Conservation (phyloP, 2,888 invertebrate species). For the Halocaridina rubra region DNA sequence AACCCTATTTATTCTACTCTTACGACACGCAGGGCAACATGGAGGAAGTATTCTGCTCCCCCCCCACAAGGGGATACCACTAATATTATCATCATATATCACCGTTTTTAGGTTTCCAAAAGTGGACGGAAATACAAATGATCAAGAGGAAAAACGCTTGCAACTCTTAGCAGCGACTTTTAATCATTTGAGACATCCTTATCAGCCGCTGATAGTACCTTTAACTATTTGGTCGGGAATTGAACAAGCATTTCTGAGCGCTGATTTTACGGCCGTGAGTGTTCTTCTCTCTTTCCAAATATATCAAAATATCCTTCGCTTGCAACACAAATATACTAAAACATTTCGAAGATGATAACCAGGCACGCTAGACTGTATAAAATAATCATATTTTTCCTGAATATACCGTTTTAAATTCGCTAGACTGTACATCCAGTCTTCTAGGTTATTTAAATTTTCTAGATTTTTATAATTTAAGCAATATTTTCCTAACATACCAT, state of each 20-base stretch:
- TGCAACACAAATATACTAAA: too few species aligned
- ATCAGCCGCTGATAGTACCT: conserved; percentile 92
- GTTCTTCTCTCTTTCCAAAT: too few species aligned
- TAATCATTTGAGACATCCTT: conserved; percentile 88
- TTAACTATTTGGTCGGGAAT: conserved; percentile 96
- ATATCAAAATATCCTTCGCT: too few species aligned
- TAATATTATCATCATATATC: background rate
- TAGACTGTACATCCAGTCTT: too few species aligned
- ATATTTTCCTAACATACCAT: too few species aligned
- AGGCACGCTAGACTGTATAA: background rate
- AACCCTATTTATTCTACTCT: too few species aligned
- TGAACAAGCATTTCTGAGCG: conserved; percentile 96
- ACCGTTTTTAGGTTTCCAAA: background rate
- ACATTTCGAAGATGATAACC: too few species aligned
- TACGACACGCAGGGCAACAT: too few species aligned
- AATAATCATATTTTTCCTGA: background rate
- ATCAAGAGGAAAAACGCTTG: conserved; percentile 73
- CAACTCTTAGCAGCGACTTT: conserved; percentile 88
- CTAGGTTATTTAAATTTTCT: too few species aligned
- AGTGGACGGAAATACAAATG: background rate
- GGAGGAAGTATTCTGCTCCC: too few species aligned
- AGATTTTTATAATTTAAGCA: too few species aligned
- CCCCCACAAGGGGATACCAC: background rate
- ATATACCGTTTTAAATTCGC: background rate
- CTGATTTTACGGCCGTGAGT: conserved; percentile 73